A percentile compares a stretch with the other conserved stretches of the same genome.
These are phyloP conservation scores for Pterocles orientalis DNA, from an alignment of 2,113 vertebrate genomes.

Conservation along the genomic window DNA sequence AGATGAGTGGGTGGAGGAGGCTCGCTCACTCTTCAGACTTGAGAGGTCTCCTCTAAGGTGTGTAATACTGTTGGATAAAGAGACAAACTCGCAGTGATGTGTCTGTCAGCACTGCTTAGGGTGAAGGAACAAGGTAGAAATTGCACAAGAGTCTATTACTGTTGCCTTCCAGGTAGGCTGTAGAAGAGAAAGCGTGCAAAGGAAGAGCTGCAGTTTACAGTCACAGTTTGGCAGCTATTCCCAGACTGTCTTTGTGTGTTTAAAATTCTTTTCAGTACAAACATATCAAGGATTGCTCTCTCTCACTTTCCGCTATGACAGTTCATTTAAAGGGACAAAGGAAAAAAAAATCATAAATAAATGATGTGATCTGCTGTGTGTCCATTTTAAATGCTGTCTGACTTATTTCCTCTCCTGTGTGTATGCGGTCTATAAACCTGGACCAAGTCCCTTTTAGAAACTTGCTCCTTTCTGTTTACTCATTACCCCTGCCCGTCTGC, in stretches of 20 bases:
- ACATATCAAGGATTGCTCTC: slow-evolving; percentile 36
- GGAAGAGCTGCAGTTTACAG: slow-evolving; percentile 46
- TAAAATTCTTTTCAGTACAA: slow-evolving; percentile 69
- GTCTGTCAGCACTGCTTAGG: slow-evolving; percentile 38
- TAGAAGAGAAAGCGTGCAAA: background rate
- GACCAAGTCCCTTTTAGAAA: background rate
- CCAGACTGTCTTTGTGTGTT: slow-evolving; percentile 27
- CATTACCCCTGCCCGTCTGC: background rate
- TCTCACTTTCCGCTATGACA: slow-evolving; percentile 39
- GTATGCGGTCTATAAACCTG: background rate
- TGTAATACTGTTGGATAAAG: slow-evolving; percentile 1
- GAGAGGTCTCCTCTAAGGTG: slow-evolving; percentile 20
- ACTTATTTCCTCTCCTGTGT: slow-evolving; percentile 42
- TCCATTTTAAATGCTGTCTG: background rate
- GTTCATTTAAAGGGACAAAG: slow-evolving; percentile 56
- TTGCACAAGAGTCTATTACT: slow-evolving; percentile 2
- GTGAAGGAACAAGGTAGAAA: slow-evolving; percentile 20
- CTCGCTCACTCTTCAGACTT: background rate
- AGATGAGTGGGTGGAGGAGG: background rate
- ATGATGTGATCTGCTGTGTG: background rate
- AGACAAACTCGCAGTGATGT: slow-evolving; percentile 52
- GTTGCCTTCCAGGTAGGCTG: slow-evolving; percentile 14
- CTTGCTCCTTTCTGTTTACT: background rate
- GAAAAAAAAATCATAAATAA: slow-evolving; percentile 46
- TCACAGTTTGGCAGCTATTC: slow-evolving; percentile 46